Conservation (phyloP, 2,888 invertebrate genomes). For the Callyntrura sp. region DNA sequence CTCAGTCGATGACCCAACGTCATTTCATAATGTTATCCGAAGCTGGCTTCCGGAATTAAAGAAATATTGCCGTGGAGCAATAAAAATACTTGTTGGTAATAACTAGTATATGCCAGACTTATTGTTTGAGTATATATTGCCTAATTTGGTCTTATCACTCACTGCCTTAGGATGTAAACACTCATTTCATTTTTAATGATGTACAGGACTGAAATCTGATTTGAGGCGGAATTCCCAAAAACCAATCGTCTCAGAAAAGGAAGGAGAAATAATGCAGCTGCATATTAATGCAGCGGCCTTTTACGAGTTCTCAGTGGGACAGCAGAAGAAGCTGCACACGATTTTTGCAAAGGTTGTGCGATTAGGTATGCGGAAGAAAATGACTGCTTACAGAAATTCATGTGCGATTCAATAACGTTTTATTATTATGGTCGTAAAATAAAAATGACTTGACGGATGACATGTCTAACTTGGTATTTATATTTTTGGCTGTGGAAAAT, state of each 20-base stretch:
- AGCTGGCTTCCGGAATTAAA: constrained; percentile 96
- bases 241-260: constrained; percentile 77
- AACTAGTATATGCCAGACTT: background rate
- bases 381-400: constrained; percentile 68
- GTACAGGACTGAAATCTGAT: constrained; percentile 82
- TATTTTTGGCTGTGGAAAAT: no score
- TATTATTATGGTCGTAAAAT: no score
- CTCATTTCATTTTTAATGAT: constrained; percentile 41
- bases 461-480: no score
- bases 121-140: background rate
- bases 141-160: background rate
- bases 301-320: constrained; percentile 77
- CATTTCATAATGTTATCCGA: constrained; percentile 92
- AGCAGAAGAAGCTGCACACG: constrained; percentile 72
- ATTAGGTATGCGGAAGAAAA: constrained; percentile 74
- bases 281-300: constrained; percentile 78
- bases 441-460: no score
- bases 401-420: constrained; percentile 78
- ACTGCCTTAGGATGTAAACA: background rate
- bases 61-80: constrained; percentile 90
- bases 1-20: constrained; percentile 91
- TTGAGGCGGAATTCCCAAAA: constrained; percentile 72
- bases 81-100: constrained; percentile 93
- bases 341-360: constrained; percentile 75
- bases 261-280: constrained; percentile 79